phyloP scores from a whole-genome alignment of 2,888 invertebrate genomes.

The Acronicta psi region DNA sequence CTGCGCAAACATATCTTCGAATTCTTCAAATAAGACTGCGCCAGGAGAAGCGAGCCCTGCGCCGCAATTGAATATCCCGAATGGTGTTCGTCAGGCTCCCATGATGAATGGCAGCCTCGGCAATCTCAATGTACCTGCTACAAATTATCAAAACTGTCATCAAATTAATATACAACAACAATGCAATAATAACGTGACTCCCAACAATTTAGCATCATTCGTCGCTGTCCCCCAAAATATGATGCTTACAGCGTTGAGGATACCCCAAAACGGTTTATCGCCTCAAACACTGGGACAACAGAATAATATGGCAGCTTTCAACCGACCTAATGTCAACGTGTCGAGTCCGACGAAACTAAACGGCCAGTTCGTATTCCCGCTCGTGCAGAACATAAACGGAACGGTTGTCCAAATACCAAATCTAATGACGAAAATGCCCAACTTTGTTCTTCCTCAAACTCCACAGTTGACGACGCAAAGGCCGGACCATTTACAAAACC shows the following conservation, averaged over 20 bases:
- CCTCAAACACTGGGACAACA: conserved; percentile 78
- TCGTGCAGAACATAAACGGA: conserved; percentile 89
- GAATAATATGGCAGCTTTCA: conserved; percentile 78
- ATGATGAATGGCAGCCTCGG: conserved; percentile 79
- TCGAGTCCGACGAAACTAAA: conserved; percentile 85
- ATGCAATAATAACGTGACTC: conserved; percentile 78
- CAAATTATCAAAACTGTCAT: conserved; percentile 82
- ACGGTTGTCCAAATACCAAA: conserved; percentile 90
- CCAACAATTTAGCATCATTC: conserved; percentile 82
- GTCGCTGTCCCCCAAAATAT: conserved; percentile 87
- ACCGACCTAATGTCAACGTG: conserved; percentile 80
- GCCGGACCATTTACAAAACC: conserved; percentile 82
- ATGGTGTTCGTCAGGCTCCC: conserved; percentile 80
- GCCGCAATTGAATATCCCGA: conserved; percentile 81
- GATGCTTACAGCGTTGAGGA: conserved; percentile 88
- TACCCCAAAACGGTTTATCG: conserved; percentile 86
- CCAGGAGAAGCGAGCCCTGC: conserved; percentile 76
- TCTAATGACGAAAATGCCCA: conserved; percentile 88
- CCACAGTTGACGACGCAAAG: conserved; percentile 75
- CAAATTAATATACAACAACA: conserved; percentile 81
- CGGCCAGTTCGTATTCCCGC: conserved; percentile 89
- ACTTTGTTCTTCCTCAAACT: conserved; percentile 84
- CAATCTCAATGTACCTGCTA: conserved; percentile 79
- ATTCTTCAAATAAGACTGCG: conserved; percentile 61
- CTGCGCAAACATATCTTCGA: conserved; percentile 72